phyloP scores from a whole-genome alignment of 2,888 invertebrate species.

The Fragum whitleyi region DNA sequence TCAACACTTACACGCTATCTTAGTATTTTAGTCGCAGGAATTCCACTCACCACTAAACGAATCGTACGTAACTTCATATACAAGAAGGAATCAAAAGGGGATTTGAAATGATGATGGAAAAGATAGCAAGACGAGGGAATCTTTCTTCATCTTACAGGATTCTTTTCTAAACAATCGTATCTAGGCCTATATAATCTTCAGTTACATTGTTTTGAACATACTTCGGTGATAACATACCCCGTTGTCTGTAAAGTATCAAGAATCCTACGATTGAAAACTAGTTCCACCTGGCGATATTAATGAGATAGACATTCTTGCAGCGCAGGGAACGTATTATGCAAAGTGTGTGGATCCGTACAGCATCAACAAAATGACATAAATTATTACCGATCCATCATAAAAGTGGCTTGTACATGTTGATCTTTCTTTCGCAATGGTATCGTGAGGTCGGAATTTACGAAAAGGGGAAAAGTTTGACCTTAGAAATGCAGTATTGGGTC shows the following conservation, averaged over 20 bases:
- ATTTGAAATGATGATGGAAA: background rate
- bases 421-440: too few species aligned
- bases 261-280: conserved; percentile 9
- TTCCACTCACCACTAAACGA: too few species aligned
- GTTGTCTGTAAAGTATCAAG: background rate
- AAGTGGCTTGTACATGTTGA: background rate
- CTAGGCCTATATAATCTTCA: too few species aligned
- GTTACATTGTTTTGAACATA: too few species aligned
- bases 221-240: background rate
- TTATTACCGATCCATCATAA: background rate
- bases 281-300: conserved; percentile 18
- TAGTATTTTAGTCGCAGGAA: too few species aligned
- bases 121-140: background rate
- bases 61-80: background rate
- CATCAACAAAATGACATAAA: background rate
- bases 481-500: too few species aligned
- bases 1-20: too few species aligned
- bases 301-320: conserved; percentile 13
- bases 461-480: too few species aligned
- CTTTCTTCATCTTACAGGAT: background rate
- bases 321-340: conserved; percentile 6
- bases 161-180: too few species aligned
- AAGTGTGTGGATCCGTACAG: background rate
- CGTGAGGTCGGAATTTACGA: too few species aligned
- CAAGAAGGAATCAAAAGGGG: too few species aligned